phyloP scores from a whole-genome alignment of 2,113 vertebrate genomes.

The Caranx melampygus region DNA sequence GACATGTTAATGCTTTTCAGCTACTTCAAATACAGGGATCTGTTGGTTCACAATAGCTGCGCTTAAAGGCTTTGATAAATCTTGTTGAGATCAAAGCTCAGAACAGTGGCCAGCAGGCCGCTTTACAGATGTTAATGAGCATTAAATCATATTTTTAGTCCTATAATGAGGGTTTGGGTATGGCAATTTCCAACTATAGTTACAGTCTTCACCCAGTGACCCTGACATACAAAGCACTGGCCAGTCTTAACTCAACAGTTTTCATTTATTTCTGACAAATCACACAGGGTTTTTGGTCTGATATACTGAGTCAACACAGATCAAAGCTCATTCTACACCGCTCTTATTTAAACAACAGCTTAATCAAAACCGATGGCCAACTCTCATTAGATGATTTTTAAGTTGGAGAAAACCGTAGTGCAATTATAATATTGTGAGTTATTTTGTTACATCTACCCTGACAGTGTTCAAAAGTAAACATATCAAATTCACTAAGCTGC shows the following conservation, averaged over 20 bases:
- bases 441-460: background rate
- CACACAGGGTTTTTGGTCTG: constrained; percentile 18
- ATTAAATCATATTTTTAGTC: constrained; percentile 67
- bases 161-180: constrained; percentile 64
- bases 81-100: constrained; percentile 73
- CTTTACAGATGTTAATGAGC: constrained; percentile 70
- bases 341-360: constrained; percentile 18
- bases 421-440: background rate
- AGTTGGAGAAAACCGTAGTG: constrained; percentile 18
- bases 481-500: constrained; percentile 26
- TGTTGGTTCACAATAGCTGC: constrained; percentile 53
- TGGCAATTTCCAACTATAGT: constrained; percentile 55
- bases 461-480: constrained; percentile 16
- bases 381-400: background rate
- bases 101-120: constrained; percentile 54
- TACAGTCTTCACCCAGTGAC: constrained; percentile 64
- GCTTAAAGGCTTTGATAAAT: constrained; percentile 63
- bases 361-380: constrained; percentile 14
- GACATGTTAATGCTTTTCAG: constrained; percentile 18
- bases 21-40: constrained; percentile 50
- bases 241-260: constrained; percentile 27
- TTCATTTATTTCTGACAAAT: constrained; percentile 43
- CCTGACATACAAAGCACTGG: constrained; percentile 41
- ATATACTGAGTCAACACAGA: constrained; percentile 33
- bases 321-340: constrained; percentile 46